Evolutionary conservation across 2,888 invertebrate species (phyloP), one percentile per base, ranked within the genome.

Genomic region (Chrysotoxum bicinctum): DNA sequence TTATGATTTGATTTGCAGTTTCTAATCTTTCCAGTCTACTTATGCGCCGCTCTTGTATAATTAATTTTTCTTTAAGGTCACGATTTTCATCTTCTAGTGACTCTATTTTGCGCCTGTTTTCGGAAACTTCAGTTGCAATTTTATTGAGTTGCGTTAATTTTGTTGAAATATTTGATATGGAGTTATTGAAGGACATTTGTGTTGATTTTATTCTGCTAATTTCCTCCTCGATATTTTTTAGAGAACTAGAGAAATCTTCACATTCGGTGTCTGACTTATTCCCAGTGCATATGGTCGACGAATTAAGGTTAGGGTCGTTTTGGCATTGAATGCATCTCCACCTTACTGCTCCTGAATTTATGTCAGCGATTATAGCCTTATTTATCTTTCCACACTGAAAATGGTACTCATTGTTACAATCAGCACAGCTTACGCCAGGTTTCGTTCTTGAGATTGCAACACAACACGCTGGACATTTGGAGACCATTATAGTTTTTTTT

Each of bases 111-210:
- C 45, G 45, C 10, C 10, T 45, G 10, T 45, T 45, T 45, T 45
- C 19, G 10, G 10, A 19, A 8, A 45, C 52, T 26, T 52, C 52
- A 52, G n/a, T 30, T 26, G 30, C 52, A 26, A 52, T 52, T 52
- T 52, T 52, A n/a, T 52, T 52, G 14, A 52, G 52, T 52, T 52
- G 52, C 26, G 52, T 52, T 30, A n/a, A 30, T 52, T 52, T 52
- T 26, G 52, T 14, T 3, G 52, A 52, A 1, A 52, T 52, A 52
- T 52, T 52, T 14, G 52, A 8, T 7, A 52, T 52, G 52, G n/a
- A 52, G 3, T 52, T 30, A n/a, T 52, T 52, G 26, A 52, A 52
- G 3, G 52, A 26, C n/a, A 30, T n/a, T 3, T 52, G 48, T 50
- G 48, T 50, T 50, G 21, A 12, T 14, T 50, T 50, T 14, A 50